Percentiles rank a stretch among this genome's conserved stretches.
Conservation (phyloP, 2,888 invertebrate species). For the Tipula lateralis region DNA sequence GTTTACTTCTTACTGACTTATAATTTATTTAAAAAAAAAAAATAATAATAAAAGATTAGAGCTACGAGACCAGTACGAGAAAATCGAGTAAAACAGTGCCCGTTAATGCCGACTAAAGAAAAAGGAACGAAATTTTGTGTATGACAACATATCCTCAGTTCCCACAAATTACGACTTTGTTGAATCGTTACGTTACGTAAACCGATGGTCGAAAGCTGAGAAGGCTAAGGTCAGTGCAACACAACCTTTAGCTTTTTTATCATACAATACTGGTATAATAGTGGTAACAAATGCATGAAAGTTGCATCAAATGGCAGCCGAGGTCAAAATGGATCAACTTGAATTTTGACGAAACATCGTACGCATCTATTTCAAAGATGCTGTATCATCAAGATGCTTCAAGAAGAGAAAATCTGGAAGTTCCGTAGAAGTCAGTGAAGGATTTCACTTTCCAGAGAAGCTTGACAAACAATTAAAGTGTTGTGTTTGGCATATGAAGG, state of each 20-base stretch:
- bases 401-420: background rate
- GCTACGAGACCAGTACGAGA: background rate
- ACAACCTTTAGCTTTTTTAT: too few species aligned
- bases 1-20: background rate
- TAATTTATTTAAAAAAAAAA: too few species aligned
- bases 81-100: background rate
- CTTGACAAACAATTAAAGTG: background rate
- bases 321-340: background rate
- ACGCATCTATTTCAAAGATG: background rate
- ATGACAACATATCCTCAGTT: background rate
- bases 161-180: too few species aligned
- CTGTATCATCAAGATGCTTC: background rate
- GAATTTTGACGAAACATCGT: background rate
- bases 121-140: background rate
- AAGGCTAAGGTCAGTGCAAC: too few species aligned
- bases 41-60: too few species aligned
- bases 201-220: too few species aligned
- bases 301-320: background rate
- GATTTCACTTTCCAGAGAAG: too few species aligned
- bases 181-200: too few species aligned
- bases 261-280: too few species aligned
- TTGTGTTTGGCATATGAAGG: background rate
- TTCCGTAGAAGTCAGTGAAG: background rate
- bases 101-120: background rate
- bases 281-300: too few species aligned